Base-by-base conservation (phyloP, 2,888 invertebrate species). In the Ormyrus nitidulus region DNA sequence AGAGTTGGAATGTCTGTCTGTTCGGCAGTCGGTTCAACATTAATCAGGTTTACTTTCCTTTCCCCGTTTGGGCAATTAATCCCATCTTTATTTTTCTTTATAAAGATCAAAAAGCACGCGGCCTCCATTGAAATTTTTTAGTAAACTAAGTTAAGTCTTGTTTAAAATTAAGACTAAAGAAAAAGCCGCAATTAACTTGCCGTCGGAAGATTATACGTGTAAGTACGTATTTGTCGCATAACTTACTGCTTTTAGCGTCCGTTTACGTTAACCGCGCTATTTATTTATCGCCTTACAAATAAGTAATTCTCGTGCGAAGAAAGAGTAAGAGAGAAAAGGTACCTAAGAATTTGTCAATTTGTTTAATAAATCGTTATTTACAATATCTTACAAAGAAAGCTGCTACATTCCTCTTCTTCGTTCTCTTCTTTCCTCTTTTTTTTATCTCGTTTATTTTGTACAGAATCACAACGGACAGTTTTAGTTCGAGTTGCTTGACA, bases 301-400 rank as follows among this genome's bases (percentile, higher is more conserved):
- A 85, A 86, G 82, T 83, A 85, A 81, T 85, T 83, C 84, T 83
- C 83, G 84, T 82, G 83, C 83, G 85, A 85, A 85, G 86, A 86
- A 86, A 86, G 85, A 86, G 84, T 84, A 84, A 85, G 81, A 85
- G 85, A 86, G 85, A 85, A 84, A 85, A 86, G 85, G 83, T 87
- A 87, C 86, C 86, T 86, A 89, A 84, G 86, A 89, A 88, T 87
- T 90, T 88, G 86, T 89, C 88, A 89, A 89, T 88, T 89, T 86
- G 84, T 85, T 88, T 87, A 90, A 88, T 89, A 89, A 90, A 88
- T 88, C 86, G 89, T 90, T 90, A 90, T 90, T 86, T 90, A 90
- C 90, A 90, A 88, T 90, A 90, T 90, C 81, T 89, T 90, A 90
- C 90, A 90, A 90, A 89, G 88, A 90, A 90, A 90, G 86, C 85